Conservation (phyloP, 64 coral and sea anemone genomes). For the Dendrophyllia cribrosa region DNA sequence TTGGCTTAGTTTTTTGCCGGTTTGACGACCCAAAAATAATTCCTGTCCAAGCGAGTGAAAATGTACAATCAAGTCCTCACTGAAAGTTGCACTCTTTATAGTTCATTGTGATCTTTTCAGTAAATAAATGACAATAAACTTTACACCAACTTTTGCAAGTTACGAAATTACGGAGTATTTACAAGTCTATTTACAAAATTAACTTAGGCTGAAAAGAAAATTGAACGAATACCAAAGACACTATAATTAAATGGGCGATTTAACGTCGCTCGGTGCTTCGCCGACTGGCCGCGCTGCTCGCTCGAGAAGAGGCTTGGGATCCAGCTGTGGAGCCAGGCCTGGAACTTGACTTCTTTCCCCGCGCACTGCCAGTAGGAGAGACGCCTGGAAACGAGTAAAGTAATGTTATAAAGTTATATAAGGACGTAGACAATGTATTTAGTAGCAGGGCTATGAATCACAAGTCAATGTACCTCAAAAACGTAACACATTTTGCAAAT, state of each 20-base stretch:
- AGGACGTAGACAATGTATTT: not conserved
- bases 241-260: not conserved
- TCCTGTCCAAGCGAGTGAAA: too few relatives aligned
- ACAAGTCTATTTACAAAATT: constrained; percentile 15
- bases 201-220: not conserved
- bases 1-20: too few relatives aligned
- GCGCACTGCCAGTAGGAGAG: constrained; percentile 73
- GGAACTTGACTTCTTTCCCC: constrained; percentile 59
- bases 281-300: constrained; percentile 74
- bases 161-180: not conserved
- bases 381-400: constrained; percentile 23
- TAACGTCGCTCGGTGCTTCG: constrained; percentile 70
- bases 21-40: too few relatives aligned
- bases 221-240: not conserved
- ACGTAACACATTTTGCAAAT: too few relatives aligned
- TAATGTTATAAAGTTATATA: not conserved
- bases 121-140: not conserved
- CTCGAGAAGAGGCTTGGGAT: constrained; percentile 82
- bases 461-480: too few relatives aligned
- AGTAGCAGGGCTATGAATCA: too few relatives aligned
- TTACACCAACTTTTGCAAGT: not conserved
- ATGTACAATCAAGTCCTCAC: not conserved
- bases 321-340: constrained; percentile 66
- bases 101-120: not conserved
- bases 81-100: constrained; percentile 11